Conservation (phyloP, 2,113 vertebrate species). For the Podocnemis expansa region DNA sequence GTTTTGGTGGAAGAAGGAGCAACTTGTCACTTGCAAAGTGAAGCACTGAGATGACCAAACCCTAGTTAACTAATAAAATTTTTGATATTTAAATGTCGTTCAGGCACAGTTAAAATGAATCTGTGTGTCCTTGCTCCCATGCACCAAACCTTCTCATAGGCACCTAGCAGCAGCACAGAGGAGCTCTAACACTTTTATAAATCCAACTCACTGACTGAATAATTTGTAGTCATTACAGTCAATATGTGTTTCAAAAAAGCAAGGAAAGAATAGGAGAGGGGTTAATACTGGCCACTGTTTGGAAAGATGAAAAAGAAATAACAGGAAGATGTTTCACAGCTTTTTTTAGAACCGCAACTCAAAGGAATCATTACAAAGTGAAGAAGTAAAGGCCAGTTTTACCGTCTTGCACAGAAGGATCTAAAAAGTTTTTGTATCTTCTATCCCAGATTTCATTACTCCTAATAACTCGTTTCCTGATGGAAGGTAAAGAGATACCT, state of each 20-base stretch:
- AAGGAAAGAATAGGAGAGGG: constrained; percentile 69
- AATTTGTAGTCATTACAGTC: constrained; percentile 70
- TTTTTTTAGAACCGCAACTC: constrained; percentile 75
- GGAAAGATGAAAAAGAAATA: constrained; percentile 78
- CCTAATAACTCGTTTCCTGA: constrained; percentile 78
- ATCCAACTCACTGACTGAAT: constrained; percentile 38
- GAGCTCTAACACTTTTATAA: constrained; percentile 78
- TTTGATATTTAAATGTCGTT: neutral
- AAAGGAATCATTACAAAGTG: constrained; percentile 78
- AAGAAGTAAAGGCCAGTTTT: constrained; percentile 73
- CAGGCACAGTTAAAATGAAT: constrained; percentile 1
- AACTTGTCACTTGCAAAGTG: neutral
- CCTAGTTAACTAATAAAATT: neutral
- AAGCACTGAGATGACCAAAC: neutral
- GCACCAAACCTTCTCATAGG: constrained; percentile 55
- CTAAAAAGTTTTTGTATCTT: constrained; percentile 79
- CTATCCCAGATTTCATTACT: constrained; percentile 76
- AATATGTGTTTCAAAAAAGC: constrained; percentile 73
- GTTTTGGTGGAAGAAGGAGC: neutral
- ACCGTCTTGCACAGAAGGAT: constrained; percentile 73
- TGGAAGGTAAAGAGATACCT: constrained; percentile 77
- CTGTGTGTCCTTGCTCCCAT: neutral
- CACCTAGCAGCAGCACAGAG: constrained; percentile 68
- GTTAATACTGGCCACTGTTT: constrained; percentile 77
- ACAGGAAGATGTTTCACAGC: constrained; percentile 77